Conservation (phyloP, 92 coral and sea anemone genomes). For the Micromussa lordhowensis region DNA sequence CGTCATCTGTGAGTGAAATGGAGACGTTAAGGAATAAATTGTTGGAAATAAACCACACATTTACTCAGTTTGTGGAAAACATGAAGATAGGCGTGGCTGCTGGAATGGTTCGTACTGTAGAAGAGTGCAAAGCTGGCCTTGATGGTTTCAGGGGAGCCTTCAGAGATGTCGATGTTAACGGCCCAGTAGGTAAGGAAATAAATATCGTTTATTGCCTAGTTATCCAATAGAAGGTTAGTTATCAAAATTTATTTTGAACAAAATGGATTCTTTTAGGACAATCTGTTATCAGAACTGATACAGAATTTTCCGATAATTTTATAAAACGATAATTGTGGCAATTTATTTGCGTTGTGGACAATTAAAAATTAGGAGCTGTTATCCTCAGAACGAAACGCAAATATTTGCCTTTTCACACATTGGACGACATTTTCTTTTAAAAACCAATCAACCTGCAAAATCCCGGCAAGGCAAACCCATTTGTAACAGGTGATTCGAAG, state of each 20-base stretch:
- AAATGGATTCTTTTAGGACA: not conserved
- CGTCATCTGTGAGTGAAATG: conserved; percentile 65
- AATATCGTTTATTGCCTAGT: not conserved
- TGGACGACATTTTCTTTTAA: not conserved
- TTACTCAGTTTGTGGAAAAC: conserved; percentile 61
- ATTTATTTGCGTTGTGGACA: not conserved
- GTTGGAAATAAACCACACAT: conserved; percentile 57
- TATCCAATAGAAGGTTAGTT: not conserved
- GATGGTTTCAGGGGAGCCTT: conserved; percentile 60
- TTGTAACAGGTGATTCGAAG: not conserved
- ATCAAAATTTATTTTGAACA: not conserved
- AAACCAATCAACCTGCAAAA: not conserved
- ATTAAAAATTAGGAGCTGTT: not conserved
- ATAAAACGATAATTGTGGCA: not conserved
- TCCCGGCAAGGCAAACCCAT: not conserved
- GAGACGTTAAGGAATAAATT: conserved; percentile 48
- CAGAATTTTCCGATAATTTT: not conserved
- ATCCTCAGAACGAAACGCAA: not conserved
- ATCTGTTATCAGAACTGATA: not conserved
- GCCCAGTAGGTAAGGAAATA: conserved; percentile 56
- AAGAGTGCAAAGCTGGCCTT: conserved; percentile 71
- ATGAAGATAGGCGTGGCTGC: conserved; percentile 60
- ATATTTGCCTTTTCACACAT: not conserved
- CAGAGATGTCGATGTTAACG: conserved; percentile 55
- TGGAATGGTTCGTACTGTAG: conserved; percentile 76